A percentile compares a stretch with the other conserved stretches of the same genome.
phyloP scores from a whole-genome alignment of 1,140 invertebrate genomes.

The Leptopilina clavipes region DNA sequence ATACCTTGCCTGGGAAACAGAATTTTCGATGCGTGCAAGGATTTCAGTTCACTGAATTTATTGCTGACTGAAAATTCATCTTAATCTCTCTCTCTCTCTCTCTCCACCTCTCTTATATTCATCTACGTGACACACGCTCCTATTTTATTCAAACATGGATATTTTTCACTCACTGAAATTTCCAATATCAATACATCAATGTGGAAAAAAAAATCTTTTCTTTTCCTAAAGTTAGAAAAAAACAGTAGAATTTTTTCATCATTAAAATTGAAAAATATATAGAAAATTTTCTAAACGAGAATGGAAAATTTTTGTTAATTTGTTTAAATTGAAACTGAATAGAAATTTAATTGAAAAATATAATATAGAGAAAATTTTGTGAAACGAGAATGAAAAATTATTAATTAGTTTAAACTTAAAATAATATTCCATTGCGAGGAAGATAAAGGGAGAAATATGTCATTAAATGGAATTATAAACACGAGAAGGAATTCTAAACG shows the following conservation, averaged over 20 bases:
- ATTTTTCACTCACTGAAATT: no score
- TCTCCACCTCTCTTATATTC: conserved; percentile 19
- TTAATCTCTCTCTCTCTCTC: background rate
- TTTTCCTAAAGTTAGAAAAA: no score
- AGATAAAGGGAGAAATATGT: background rate
- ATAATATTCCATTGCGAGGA: no score
- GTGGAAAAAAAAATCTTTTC: no score
- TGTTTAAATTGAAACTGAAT: no score
- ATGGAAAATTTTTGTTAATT: no score
- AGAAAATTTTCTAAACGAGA: no score
- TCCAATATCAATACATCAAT: no score
- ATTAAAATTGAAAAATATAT: no score
- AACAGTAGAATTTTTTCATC: no score
- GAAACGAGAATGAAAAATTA: background rate
- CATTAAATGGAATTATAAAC: background rate
- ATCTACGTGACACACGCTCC: conserved; percentile 30
- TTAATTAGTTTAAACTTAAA: background rate
- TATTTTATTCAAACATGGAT: no score
- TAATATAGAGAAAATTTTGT: background rate
- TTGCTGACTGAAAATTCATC: conserved; percentile 7
- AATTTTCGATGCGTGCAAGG: conserved; percentile 11
- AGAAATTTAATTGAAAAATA: no score
- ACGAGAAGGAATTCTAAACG: background rate
- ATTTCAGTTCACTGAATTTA: conserved; percentile 31
- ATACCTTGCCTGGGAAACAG: conserved; percentile 28